phyloP scores from a whole-genome alignment of 1,140 invertebrate species.

The Triops cancriformis region DNA sequence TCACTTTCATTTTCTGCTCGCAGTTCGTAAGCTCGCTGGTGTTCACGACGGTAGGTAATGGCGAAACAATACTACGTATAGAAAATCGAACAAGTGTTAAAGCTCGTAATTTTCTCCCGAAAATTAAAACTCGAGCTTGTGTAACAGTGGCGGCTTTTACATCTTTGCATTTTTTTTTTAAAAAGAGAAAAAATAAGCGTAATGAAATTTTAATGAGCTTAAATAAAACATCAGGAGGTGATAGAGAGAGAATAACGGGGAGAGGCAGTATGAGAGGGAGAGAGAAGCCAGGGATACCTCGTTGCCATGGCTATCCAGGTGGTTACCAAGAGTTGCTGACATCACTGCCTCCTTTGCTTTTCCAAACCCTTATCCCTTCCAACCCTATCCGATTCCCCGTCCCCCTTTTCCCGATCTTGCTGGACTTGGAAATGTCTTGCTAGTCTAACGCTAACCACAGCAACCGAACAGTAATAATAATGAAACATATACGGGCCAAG shows the following conservation, averaged over 20 bases:
- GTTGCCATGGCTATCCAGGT: neutral
- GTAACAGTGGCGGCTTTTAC: neutral
- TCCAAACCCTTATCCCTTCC: neutral
- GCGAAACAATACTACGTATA: slow-evolving; percentile 74
- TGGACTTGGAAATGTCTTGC: neutral
- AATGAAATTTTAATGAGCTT: neutral
- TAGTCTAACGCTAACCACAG: neutral
- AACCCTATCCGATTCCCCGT: neutral
- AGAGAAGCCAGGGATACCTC: neutral
- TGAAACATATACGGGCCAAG: neutral
- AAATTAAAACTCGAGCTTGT: neutral
- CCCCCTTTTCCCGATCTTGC: neutral
- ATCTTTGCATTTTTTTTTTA: neutral
- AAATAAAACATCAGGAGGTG: slow-evolving; percentile 18
- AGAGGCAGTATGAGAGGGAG: neutral
- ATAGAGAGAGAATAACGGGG: neutral
- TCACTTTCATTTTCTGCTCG: slow-evolving; percentile 72
- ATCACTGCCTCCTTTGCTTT: slow-evolving; percentile 18
- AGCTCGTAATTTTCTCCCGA: neutral
- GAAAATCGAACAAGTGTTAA: slow-evolving; percentile 30
- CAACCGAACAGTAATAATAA: neutral
- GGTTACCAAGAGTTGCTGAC: slow-evolving; percentile 15
- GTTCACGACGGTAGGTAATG: slow-evolving; percentile 76
- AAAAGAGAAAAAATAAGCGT: neutral
- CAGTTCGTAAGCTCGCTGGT: slow-evolving; percentile 78